Evolutionary conservation across 2,888 invertebrate genomes (phyloP).

Genomic region (Clanis bilineata): DNA sequence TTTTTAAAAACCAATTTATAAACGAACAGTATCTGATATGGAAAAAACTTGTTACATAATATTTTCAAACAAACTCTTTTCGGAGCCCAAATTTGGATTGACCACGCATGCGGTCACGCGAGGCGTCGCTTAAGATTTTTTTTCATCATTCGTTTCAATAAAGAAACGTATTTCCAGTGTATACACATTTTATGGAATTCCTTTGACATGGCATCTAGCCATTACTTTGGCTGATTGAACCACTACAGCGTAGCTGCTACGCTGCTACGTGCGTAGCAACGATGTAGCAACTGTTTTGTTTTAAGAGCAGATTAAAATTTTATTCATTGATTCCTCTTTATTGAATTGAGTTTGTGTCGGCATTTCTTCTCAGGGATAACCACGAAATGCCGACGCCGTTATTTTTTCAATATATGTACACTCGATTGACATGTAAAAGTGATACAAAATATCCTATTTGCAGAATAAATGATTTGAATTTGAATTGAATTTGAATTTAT

Average conservation of each 20-base stretch:
- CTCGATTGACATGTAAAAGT: no score
- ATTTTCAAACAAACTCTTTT: constrained; percentile 23
- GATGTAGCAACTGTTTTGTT: constrained; percentile 19
- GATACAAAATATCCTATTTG: no score
- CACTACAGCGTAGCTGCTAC: constrained; percentile 55
- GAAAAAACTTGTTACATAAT: constrained; percentile 21
- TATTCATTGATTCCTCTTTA: background rate
- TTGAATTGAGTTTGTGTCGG: background rate
- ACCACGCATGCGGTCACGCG: constrained; percentile 68
- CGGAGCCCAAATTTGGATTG: constrained; percentile 58
- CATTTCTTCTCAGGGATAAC: no score
- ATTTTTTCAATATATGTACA: no score
- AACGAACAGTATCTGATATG: constrained; percentile 17
- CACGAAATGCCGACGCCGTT: no score
- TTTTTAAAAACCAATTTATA: background rate
- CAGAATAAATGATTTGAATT: no score
- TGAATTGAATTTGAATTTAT: no score
- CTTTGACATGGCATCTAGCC: constrained; percentile 76
- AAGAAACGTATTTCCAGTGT: constrained; percentile 47
- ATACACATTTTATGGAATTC: constrained; percentile 63
- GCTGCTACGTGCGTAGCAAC: constrained; percentile 37
- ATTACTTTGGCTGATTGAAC: constrained; percentile 74
- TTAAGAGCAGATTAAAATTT: constrained; percentile 3
- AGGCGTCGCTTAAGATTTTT: constrained; percentile 74
- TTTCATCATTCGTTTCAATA: constrained; percentile 47